A percentile compares a stretch with the other conserved stretches of the same genome.
Conservation (phyloP, 2,888 invertebrate genomes). For the Apotomis capreana region DNA sequence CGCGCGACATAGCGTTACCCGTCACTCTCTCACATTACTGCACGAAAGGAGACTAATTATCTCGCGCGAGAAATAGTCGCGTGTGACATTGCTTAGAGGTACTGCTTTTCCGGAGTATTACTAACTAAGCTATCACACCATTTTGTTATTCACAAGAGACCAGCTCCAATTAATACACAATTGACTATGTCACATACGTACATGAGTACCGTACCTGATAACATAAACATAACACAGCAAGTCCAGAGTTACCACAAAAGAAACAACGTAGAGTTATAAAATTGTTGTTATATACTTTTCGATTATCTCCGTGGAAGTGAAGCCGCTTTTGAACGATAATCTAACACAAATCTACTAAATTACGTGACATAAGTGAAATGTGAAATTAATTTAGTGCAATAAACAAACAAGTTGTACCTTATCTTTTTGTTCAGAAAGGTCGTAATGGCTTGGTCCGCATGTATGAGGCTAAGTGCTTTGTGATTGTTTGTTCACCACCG, state of each 20-base stretch:
- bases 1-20: too few relatives aligned
- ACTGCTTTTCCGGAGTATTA: too few relatives aligned
- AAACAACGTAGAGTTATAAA: background rate
- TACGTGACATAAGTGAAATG: slow-evolving; percentile 14
- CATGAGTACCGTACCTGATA: too few relatives aligned
- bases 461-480: slow-evolving; percentile 9
- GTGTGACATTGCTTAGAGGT: too few relatives aligned
- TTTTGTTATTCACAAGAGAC: too few relatives aligned
- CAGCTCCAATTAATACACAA: too few relatives aligned
- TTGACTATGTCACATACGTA: too few relatives aligned
- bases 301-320: background rate
- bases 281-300: background rate
- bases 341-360: slow-evolving; percentile 10
- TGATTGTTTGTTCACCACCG: slow-evolving; percentile 27
- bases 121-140: too few relatives aligned
- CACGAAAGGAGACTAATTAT: too few relatives aligned
- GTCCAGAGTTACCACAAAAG: background rate
- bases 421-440: background rate
- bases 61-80: too few relatives aligned
- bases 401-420: background rate
- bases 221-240: too few relatives aligned
- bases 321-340: background rate
- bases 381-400: slow-evolving; percentile 18
- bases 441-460: background rate
- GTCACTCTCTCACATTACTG: too few relatives aligned